Conservation (phyloP, 2,797 vertebrate species). For the Cygnus olor region DNA sequence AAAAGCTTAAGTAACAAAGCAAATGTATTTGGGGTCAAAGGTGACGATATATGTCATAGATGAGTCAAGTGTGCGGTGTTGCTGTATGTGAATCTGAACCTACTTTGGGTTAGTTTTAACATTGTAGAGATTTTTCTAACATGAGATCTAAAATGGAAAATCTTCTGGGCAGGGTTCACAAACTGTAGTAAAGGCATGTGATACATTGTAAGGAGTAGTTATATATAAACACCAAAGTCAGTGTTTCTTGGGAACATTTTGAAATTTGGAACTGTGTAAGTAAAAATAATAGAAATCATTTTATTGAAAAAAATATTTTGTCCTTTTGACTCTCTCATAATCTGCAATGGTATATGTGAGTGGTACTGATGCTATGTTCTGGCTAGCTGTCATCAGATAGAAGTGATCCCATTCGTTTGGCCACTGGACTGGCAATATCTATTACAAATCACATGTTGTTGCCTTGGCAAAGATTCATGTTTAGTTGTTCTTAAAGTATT, state of each 20-base stretch:
- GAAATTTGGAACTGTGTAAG: background rate
- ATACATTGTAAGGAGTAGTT: background rate
- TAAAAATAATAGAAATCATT: background rate
- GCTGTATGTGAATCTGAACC: background rate
- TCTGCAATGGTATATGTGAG: background rate
- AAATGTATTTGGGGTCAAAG: background rate
- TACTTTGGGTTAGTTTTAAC: background rate
- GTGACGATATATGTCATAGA: background rate
- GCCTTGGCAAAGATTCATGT: slow-evolving; percentile 5
- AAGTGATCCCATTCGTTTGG: background rate
- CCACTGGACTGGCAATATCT: background rate
- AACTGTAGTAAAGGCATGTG: background rate
- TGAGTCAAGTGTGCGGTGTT: background rate
- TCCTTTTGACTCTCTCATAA: background rate
- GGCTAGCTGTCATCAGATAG: background rate
- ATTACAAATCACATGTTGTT: background rate
- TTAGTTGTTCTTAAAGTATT: slow-evolving; percentile 20
- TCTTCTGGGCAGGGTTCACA: background rate
- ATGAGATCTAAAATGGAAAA: background rate
- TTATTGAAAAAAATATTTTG: background rate
- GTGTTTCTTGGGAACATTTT: background rate
- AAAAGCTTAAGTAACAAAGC: background rate
- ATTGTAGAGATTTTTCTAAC: background rate
- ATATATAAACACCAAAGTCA: background rate
- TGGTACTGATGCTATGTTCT: background rate